Evolutionary conservation across 2,113 vertebrate genomes (phyloP).

Genomic region (Damaliscus lunatus): DNA sequence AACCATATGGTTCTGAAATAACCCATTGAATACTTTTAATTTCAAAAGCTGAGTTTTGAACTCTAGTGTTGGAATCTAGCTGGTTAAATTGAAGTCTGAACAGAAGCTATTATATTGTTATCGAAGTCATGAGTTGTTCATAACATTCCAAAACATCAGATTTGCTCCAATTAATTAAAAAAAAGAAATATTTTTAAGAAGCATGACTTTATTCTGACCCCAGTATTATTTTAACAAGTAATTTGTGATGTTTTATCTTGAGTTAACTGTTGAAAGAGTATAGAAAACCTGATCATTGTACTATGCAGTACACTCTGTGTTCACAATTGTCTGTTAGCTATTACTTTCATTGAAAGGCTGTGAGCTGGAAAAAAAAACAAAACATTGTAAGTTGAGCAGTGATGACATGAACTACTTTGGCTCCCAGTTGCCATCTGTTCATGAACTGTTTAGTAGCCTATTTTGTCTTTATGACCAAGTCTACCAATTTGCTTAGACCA

Average conservation of each 20-base stretch:
- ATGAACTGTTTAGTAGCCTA: background rate
- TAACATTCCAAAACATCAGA: constrained; percentile 11
- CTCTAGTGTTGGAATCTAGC: background rate
- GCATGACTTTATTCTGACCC: background rate
- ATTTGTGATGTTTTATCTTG: background rate
- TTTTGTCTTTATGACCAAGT: background rate
- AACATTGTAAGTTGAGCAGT: background rate
- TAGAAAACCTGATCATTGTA: background rate
- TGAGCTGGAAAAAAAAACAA: background rate
- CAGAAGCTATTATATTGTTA: background rate
- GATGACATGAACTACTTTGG: background rate
- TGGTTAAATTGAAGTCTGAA: constrained; percentile 35
- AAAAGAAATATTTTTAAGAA: background rate
- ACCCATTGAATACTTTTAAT: background rate
- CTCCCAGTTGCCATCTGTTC: background rate
- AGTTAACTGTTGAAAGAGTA: background rate
- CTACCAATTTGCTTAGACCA: background rate
- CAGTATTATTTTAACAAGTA: background rate
- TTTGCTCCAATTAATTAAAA: background rate
- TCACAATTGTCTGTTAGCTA: background rate
- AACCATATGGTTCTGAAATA: background rate
- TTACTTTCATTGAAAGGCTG: background rate
- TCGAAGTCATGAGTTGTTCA: background rate
- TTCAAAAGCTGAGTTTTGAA: background rate
- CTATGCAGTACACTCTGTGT: background rate